These are phyloP conservation scores for Agrotis clavis DNA, from an alignment of 2,888 invertebrate species.

Conservation along the genomic window DNA sequence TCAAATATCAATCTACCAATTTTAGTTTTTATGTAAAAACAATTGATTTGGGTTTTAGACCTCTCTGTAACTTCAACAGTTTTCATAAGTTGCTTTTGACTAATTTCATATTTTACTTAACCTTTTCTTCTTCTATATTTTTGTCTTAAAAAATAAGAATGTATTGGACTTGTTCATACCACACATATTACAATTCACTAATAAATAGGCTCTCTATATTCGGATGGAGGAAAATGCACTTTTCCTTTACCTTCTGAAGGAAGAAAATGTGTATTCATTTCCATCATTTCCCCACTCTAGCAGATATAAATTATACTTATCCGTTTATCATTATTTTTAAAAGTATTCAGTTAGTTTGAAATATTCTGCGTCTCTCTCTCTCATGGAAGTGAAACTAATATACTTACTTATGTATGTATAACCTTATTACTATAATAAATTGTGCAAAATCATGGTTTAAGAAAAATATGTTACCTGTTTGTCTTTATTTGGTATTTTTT, in stretches of 20 bases:
- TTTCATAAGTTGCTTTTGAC: background rate
- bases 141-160: slow-evolving; percentile 21
- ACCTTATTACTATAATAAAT: slow-evolving; percentile 44
- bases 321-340: background rate
- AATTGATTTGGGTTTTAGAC: background rate
- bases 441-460: slow-evolving; percentile 50
- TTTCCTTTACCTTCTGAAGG: background rate
- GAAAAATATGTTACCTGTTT: slow-evolving; percentile 70
- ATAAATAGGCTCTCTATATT: slow-evolving; percentile 7
- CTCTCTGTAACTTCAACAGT: background rate
- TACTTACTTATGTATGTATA: slow-evolving; percentile 50
- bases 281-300: background rate
- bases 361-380: slow-evolving; percentile 17
- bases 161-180: slow-evolving; percentile 30
- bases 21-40: background rate
- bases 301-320: background rate
- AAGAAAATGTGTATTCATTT: slow-evolving; percentile 2
- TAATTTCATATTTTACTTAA: slow-evolving; percentile 2
- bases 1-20: background rate
- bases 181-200: background rate
- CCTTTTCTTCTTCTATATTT: background rate
- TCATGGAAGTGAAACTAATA: slow-evolving; percentile 22
- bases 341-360: slow-evolving; percentile 8
- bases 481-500: slow-evolving; percentile 54
- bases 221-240: background rate